A percentile compares a stretch with the other conserved stretches of the same genome.
These are phyloP conservation scores for Pteropus rufus DNA, from an alignment of 2,797 vertebrate species.

Conservation along the genomic window DNA sequence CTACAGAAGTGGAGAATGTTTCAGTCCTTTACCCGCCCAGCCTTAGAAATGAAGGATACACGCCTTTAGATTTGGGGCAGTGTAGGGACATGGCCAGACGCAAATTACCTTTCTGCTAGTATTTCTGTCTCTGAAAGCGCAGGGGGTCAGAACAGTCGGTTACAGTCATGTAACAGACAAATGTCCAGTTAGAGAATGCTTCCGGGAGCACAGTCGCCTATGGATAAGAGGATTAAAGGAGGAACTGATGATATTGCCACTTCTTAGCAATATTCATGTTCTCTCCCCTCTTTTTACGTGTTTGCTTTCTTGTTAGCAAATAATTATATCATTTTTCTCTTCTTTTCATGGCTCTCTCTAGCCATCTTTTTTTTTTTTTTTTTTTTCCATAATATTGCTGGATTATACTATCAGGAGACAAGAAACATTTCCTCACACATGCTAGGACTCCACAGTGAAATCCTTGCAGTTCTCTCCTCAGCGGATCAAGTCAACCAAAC, in stretches of 20 bases:
- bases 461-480: neutral
- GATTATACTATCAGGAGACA: neutral
- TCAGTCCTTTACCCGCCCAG: neutral
- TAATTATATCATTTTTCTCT: neutral
- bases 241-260: neutral
- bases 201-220: neutral
- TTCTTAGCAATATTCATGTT: neutral
- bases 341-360: neutral
- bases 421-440: neutral
- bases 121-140: neutral
- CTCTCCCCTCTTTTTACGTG: neutral
- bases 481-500: neutral
- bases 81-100: neutral
- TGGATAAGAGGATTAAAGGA: neutral
- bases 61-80: neutral
- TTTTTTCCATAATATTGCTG: neutral
- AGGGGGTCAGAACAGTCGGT: neutral
- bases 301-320: conserved; percentile 23
- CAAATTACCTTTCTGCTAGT: neutral
- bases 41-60: neutral
- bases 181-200: neutral
- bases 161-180: neutral
- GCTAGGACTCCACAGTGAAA: neutral
- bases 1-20: neutral
- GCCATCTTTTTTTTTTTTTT: neutral